phyloP scores from a whole-genome alignment of 2,888 invertebrate species.

The Autographa gamma region DNA sequence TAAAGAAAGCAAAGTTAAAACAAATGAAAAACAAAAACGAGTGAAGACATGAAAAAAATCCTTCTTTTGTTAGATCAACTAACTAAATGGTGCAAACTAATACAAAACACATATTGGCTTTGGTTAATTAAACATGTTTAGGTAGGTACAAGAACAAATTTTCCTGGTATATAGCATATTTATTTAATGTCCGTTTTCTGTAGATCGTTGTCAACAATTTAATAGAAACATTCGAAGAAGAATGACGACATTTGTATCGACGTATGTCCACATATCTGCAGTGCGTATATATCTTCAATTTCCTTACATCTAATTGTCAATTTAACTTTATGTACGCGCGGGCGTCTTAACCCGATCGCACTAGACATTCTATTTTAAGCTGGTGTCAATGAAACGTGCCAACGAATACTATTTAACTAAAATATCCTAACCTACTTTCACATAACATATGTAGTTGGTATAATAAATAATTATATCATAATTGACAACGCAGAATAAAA shows the following conservation, averaged over 20 bases:
- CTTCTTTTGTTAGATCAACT: constrained; percentile 25
- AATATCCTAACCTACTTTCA: constrained; percentile 72
- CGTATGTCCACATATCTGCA: constrained; percentile 39
- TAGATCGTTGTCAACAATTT: constrained; percentile 55
- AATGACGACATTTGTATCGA: constrained; percentile 50
- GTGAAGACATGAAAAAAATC: constrained; percentile 41
- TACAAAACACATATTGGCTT: background rate
- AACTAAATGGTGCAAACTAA: constrained; percentile 12
- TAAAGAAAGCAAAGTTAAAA: constrained; percentile 46
- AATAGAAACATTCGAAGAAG: constrained; percentile 48
- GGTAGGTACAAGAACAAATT: constrained; percentile 16
- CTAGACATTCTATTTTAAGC: constrained; percentile 79
- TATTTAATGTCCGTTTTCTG: constrained; percentile 29
- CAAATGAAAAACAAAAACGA: constrained; percentile 42
- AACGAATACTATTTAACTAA: constrained; percentile 75
- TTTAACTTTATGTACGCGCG: constrained; percentile 51
- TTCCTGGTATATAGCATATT: constrained; percentile 31
- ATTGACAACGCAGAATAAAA: constrained; percentile 11
- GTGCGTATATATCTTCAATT: constrained; percentile 26
- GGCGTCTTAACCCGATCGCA: constrained; percentile 65
- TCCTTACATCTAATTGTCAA: constrained; percentile 52
- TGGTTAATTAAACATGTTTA: constrained; percentile 8
- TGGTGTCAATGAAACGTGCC: constrained; percentile 81
- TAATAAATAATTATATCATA: constrained; percentile 25
- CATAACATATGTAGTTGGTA: constrained; percentile 33